Evolutionary conservation across 2,797 vertebrate species (phyloP).

Genomic region (Cirrhinus molitorella): DNA sequence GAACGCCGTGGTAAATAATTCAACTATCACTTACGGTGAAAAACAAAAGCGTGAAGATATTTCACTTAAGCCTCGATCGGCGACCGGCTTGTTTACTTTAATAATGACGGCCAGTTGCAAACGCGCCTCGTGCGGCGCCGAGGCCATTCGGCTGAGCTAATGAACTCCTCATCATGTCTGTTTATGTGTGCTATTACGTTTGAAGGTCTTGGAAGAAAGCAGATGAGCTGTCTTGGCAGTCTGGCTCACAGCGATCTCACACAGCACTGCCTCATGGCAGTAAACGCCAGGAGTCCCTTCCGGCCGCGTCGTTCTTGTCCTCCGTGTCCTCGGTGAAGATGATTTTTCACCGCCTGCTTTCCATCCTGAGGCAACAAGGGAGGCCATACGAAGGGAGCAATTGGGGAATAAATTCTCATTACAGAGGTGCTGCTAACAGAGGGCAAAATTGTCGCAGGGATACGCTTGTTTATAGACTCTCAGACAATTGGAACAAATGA

Average conservation of each 20-base stretch:
- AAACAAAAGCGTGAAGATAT: conserved; percentile 33
- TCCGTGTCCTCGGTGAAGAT: conserved; percentile 52
- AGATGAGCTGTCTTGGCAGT: conserved; percentile 66
- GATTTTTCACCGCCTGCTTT: conserved; percentile 52
- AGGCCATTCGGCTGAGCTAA: conserved; percentile 28
- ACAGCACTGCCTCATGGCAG: conserved; percentile 56
- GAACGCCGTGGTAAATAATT: conserved; percentile 12
- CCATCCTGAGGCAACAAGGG: conserved; percentile 59
- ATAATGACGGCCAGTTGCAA: conserved; percentile 28
- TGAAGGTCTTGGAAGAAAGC: conserved; percentile 52
- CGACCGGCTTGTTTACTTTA: conserved; percentile 34
- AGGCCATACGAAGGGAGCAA: conserved; percentile 64
- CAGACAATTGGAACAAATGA: conserved; percentile 77
- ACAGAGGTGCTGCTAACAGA: conserved; percentile 67
- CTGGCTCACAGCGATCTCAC: conserved; percentile 12
- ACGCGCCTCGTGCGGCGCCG: not conserved
- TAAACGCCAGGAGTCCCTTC: conserved; percentile 64
- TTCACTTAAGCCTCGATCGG: conserved; percentile 38
- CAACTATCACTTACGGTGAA: conserved; percentile 50
- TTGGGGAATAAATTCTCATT: conserved; percentile 77
- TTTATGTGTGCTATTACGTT: conserved; percentile 51
- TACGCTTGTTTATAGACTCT: conserved; percentile 71
- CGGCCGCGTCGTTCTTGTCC: conserved; percentile 66
- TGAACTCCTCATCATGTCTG: conserved; percentile 46
- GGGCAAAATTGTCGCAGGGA: conserved; percentile 66